These are phyloP conservation scores for Penaeus indicus DNA, from an alignment of 1,140 invertebrate genomes.

Conservation along the genomic window DNA sequence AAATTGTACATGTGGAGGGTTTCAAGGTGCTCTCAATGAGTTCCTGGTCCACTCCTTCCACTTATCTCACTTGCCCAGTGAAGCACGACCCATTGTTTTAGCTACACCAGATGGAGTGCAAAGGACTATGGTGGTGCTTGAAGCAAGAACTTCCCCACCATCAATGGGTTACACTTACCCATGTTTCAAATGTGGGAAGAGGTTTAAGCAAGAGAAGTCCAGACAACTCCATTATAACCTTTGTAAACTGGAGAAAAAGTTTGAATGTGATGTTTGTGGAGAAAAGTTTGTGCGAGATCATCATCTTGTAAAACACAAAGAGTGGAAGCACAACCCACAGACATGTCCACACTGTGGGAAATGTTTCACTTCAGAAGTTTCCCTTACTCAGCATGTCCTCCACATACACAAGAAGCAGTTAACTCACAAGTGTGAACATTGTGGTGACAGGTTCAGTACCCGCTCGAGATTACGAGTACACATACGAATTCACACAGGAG, in stretches of 20 bases:
- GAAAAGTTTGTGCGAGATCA: slow-evolving; percentile 65
- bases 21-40: slow-evolving; percentile 57
- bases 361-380: slow-evolving; percentile 61
- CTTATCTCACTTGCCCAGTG: slow-evolving; percentile 64
- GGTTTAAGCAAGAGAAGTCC: slow-evolving; percentile 66
- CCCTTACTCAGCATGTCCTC: slow-evolving; percentile 64
- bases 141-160: slow-evolving; percentile 52
- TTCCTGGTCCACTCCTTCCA: slow-evolving; percentile 66
- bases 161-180: slow-evolving; percentile 55
- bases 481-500: slow-evolving; percentile 60
- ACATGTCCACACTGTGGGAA: slow-evolving; percentile 64
- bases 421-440: slow-evolving; percentile 61
- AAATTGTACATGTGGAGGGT: slow-evolving; percentile 62
- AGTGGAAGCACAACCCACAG: slow-evolving; percentile 66
- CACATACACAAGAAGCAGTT: slow-evolving; percentile 65
- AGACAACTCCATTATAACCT: slow-evolving; percentile 65
- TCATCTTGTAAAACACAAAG: slow-evolving; percentile 65
- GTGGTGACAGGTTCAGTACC: slow-evolving; percentile 60
- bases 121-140: slow-evolving; percentile 62
- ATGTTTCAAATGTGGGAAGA: slow-evolving; percentile 65
- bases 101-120: slow-evolving; percentile 41
- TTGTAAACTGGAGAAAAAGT: slow-evolving; percentile 66
- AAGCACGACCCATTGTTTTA: slow-evolving; percentile 62
- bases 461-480: slow-evolving; percentile 58
- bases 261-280: slow-evolving; percentile 61